Evolutionary conservation across 2,888 invertebrate genomes (phyloP).

Genomic region (Sicus ferrugineus): DNA sequence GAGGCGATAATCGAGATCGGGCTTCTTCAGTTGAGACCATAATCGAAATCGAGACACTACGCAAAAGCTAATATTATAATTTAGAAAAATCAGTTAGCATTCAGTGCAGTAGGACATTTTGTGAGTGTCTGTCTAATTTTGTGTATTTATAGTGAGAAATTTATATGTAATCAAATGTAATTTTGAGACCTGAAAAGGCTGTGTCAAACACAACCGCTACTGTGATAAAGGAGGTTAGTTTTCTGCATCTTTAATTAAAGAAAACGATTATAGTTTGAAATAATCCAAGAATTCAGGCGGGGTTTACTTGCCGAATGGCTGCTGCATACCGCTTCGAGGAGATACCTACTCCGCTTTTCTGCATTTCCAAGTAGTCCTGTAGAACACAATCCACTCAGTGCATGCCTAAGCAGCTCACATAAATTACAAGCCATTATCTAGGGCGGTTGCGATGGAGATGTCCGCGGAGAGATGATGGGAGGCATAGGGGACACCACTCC

Average conservation of each 20-base stretch:
- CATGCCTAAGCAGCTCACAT: conserved; percentile 54
- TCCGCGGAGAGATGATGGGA: neutral
- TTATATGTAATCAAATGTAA: too few species aligned
- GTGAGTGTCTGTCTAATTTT: too few species aligned
- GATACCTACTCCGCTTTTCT: conserved; percentile 1
- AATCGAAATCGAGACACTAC: too few species aligned
- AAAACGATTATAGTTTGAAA: conserved; percentile 23
- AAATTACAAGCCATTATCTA: conserved; percentile 46
- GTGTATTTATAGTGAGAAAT: too few species aligned
- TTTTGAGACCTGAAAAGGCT: too few species aligned
- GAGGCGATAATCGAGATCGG: too few species aligned
- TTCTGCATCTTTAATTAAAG: conserved; percentile 17
- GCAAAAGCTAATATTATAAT: too few species aligned
- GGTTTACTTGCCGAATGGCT: conserved; percentile 22
- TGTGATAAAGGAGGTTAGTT: too few species aligned
- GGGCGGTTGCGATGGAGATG: neutral
- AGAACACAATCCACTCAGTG: conserved; percentile 25
- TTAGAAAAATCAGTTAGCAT: too few species aligned
- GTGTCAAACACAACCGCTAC: too few species aligned
- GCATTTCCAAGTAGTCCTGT: neutral
- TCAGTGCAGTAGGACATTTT: too few species aligned
- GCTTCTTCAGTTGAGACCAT: too few species aligned
- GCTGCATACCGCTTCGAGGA: neutral
- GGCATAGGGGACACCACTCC: neutral
- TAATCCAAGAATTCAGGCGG: conserved; percentile 13